These are phyloP conservation scores for Phrynocephalus forsythii DNA, from an alignment of 2,797 vertebrate species.

Conservation along the genomic window DNA sequence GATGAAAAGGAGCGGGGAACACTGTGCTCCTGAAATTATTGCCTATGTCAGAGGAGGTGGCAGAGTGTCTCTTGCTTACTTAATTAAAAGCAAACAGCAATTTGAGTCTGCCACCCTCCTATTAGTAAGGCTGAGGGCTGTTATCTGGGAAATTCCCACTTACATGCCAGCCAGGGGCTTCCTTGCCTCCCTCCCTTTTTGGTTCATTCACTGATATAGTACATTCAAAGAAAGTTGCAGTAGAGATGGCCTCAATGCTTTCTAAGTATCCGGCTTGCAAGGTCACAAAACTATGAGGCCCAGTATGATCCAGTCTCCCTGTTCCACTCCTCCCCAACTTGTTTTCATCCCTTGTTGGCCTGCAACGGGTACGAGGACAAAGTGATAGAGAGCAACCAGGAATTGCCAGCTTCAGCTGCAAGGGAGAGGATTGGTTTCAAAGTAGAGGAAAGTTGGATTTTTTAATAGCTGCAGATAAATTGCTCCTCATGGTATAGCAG, in stretches of 20 bases:
- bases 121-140: slow-evolving; percentile 68
- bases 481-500: not conserved
- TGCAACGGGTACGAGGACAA: not conserved
- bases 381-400: not conserved
- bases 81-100: slow-evolving; percentile 82
- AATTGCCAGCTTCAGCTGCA: not conserved
- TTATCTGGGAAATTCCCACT: slow-evolving; percentile 51
- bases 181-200: not conserved
- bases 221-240: not conserved
- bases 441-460: not conserved
- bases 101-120: slow-evolving; percentile 77
- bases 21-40: slow-evolving; percentile 74
- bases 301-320: not conserved
- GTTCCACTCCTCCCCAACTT: not conserved
- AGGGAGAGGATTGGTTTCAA: not conserved
- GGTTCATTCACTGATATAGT: not conserved
- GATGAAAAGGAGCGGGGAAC: slow-evolving; percentile 59
- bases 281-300: not conserved
- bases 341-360: not conserved
- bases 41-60: slow-evolving; percentile 74
- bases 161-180: slow-evolving; percentile 47
- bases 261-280: not conserved
- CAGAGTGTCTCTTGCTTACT: slow-evolving; percentile 75
- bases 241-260: not conserved
- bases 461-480: not conserved